Evolutionary conservation across 1,140 invertebrate species (phyloP).

Genomic region (Drosophila aff.): DNA sequence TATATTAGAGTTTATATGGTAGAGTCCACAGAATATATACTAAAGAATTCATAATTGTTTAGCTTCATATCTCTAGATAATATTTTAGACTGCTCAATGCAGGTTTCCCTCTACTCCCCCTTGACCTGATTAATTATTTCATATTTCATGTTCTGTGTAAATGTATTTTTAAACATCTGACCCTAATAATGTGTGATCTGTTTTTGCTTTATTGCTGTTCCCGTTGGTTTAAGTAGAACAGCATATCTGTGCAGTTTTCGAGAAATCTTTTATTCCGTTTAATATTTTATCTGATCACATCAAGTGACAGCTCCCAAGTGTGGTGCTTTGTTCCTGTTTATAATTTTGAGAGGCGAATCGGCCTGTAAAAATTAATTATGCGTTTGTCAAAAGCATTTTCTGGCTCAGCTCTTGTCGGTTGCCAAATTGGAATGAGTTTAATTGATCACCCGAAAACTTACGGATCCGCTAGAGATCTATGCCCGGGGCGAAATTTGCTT

Average conservation of each 20-base stretch:
- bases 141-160: constrained; percentile 2
- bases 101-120: background rate
- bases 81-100: background rate
- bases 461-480: constrained; percentile 32
- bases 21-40: background rate
- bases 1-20: no score
- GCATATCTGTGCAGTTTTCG: constrained; percentile 26
- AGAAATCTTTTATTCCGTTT: constrained; percentile 16
- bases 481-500: constrained; percentile 28
- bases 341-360: constrained; percentile 11
- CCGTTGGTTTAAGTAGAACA: constrained; percentile 12
- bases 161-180: constrained; percentile 55
- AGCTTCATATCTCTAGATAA: background rate
- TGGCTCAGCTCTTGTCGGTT: constrained; percentile 8
- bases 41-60: background rate
- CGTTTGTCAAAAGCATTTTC: constrained; percentile 47
- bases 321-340: background rate
- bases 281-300: constrained; percentile 17
- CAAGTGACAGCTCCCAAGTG: constrained; percentile 26
- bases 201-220: constrained; percentile 25
- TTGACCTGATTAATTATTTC: constrained; percentile 25
- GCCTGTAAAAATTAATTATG: constrained; percentile 42
- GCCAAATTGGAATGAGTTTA: constrained; percentile 48
- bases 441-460: constrained; percentile 53
- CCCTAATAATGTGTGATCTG: constrained; percentile 48